Percentiles rank a stretch among this genome's conserved stretches.
phyloP scores from a whole-genome alignment of 1,140 invertebrate species.

The Drosophila nannoptera region DNA sequence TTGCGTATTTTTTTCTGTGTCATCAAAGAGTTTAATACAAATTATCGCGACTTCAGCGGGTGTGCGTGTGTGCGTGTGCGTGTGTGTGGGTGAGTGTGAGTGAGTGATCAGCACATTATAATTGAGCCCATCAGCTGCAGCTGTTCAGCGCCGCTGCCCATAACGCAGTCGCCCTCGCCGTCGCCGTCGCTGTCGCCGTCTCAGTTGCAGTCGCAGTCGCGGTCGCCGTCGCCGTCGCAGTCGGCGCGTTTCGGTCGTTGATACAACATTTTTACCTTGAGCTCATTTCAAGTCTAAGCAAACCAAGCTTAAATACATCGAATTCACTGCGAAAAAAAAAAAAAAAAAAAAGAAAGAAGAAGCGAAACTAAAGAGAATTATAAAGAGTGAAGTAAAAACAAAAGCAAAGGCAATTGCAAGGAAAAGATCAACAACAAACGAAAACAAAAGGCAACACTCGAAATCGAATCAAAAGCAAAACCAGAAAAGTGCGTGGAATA shows the following conservation, averaged over 20 bases:
- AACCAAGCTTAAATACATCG: conserved; percentile 44
- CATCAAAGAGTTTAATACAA: conserved; percentile 16
- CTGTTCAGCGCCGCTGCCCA: conserved; percentile 31
- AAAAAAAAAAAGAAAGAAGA: conserved; percentile 21
- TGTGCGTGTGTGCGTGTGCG: conserved; percentile 4
- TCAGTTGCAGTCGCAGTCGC: conserved; percentile 3
- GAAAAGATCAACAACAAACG: conserved; percentile 14
- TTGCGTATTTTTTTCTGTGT: conserved; percentile 1
- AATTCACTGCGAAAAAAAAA: conserved; percentile 21
- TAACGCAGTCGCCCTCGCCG: conserved; percentile 8
- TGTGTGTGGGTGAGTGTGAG: conserved; percentile 3
- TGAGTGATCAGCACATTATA: conserved; percentile 27
- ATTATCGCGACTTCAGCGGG: conserved; percentile 8
- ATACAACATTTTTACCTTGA: conserved; percentile 71
- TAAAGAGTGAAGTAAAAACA: conserved; percentile 1
- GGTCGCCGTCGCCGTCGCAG: conserved; percentile 15
- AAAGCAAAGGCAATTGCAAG: conserved; percentile 2
- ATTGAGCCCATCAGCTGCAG: conserved; percentile 38
- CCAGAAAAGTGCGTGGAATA: conserved; percentile 27
- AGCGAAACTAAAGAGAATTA: conserved; percentile 1
- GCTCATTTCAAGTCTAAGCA: conserved; percentile 72
- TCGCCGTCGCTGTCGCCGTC: conserved; percentile 2
- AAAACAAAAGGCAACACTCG: neutral
- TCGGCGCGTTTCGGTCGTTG: conserved; percentile 48
- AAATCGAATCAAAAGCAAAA: conserved; percentile 12